A percentile compares a stretch with the other conserved stretches of the same genome.
Conservation (phyloP, 2,888 invertebrate species). For the Megaustenia siamemsis region DNA sequence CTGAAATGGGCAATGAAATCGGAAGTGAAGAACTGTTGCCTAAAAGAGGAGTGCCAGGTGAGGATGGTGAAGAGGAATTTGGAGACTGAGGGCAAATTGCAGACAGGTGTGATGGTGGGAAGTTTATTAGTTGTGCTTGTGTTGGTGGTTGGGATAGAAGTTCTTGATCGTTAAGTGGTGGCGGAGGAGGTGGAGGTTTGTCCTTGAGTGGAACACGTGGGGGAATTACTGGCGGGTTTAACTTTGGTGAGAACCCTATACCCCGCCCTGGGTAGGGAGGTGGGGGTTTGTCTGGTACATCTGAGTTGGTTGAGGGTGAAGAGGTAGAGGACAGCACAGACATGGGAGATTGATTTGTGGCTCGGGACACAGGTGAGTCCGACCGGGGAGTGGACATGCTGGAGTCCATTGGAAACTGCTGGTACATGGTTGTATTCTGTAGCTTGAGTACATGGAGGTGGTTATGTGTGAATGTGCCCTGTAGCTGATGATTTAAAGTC, state of each 20-base stretch:
- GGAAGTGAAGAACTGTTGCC: background rate
- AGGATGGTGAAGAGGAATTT: slow-evolving; percentile 46
- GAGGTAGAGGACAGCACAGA: slow-evolving; percentile 78
- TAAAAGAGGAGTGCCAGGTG: slow-evolving; percentile 26
- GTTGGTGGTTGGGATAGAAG: slow-evolving; percentile 10
- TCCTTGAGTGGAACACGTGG: slow-evolving; percentile 68
- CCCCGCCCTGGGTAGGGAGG: slow-evolving; percentile 76
- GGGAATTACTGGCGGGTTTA: slow-evolving; percentile 68
- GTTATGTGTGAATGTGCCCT: slow-evolving; percentile 53
- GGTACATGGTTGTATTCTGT: slow-evolving; percentile 55
- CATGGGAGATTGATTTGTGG: slow-evolving; percentile 79
- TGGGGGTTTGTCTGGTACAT: slow-evolving; percentile 78
- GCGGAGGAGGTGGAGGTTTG: slow-evolving; percentile 57
- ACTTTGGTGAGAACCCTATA: slow-evolving; percentile 54
- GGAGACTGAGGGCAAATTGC: slow-evolving; percentile 17
- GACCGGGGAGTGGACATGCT: slow-evolving; percentile 53
- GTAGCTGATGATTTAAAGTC: slow-evolving; percentile 45
- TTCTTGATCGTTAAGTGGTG: slow-evolving; percentile 44
- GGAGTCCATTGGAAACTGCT: slow-evolving; percentile 55
- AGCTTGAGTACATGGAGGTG: slow-evolving; percentile 57
- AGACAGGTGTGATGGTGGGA: slow-evolving; percentile 38
- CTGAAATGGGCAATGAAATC: background rate
- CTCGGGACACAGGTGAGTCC: slow-evolving; percentile 67
- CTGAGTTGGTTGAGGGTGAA: slow-evolving; percentile 79
- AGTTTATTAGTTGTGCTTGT: slow-evolving; percentile 12